Base-by-base conservation (phyloP, 1,140 invertebrate species). In the Andricus grossulariae region DNA sequence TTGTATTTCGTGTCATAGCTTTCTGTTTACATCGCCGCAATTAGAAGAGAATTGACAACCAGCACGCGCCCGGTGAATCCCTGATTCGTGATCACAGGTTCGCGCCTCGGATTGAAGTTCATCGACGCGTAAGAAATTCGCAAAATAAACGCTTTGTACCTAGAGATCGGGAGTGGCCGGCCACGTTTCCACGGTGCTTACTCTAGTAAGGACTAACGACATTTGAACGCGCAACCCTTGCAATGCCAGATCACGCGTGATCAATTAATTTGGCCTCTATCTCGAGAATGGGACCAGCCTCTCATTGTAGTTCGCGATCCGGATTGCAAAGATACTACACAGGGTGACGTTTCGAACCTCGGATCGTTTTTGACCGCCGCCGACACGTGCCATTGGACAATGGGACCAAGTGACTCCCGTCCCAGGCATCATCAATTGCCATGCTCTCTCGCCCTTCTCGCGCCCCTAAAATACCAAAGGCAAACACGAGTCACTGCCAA, bases 231-330 rank as follows among this genome's bases (percentile, higher is more conserved):
- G 76, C 55, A 89, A 89, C 87, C 88, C 88, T 88, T 89, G 76
- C 84, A 71, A 90, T 88, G 89, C 84, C 70, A 74, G 85, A 85
- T 89, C 90, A 91, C 89, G 90, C 85, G 86, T 83, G 88, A 90
- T 90, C 90, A 90, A 90, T 91, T 91, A 91, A 91, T 89, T 88
- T 86, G 80, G 83, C 83, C 84, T 84, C 76, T 85, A 84, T 85
- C 85, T 86, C 80, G 73, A 66, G 60, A 66, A 66, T 71, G 73
- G 74, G 82, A 51, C 52, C 79, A 71, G 74, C 50, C 73, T 78
- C 60, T 55, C 66, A 82, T 82, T 78, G 80, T 66, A 0, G 13
- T 3, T 66, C 60, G 60, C 60, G 60, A 66, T 49, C 71, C 5
- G 49, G 19, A 21, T 15, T n/a, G 66, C 45, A 39, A 52, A 54